Evolutionary conservation across 2,113 vertebrate genomes (phyloP).

Genomic region (Cynopterus brachyotis): DNA sequence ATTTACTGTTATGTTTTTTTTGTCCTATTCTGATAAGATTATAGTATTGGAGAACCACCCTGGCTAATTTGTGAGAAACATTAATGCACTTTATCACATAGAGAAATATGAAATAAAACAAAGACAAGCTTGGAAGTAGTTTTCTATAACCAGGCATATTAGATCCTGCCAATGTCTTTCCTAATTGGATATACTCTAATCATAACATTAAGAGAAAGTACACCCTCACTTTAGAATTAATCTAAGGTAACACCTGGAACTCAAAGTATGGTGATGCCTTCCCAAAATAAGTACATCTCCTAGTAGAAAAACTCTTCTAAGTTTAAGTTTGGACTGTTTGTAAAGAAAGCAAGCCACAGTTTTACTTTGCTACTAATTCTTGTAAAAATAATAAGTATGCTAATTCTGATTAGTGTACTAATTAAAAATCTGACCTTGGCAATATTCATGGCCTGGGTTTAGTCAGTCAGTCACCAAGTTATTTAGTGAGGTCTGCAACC

Average conservation of each 20-base stretch:
- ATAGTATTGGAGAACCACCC: background rate
- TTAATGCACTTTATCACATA: background rate
- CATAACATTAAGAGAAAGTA: background rate
- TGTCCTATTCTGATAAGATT: background rate
- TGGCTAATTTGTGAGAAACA: background rate
- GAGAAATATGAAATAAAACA: background rate
- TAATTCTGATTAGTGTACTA: background rate
- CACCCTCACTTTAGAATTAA: background rate
- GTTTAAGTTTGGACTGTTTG: background rate
- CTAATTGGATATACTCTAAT: background rate
- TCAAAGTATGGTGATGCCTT: background rate
- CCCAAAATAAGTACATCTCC: background rate
- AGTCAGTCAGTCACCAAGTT: background rate
- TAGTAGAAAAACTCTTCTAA: background rate
- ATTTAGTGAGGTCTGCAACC: background rate
- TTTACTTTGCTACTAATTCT: constrained; percentile 16
- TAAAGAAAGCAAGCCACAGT: background rate
- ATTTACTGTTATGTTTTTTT: background rate
- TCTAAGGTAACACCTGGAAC: background rate
- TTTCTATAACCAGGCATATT: background rate
- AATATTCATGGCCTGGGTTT: background rate
- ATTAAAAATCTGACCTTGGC: background rate
- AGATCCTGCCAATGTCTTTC: background rate
- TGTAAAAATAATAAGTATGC: background rate
- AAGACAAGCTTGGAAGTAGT: background rate